Percentiles rank a stretch among this genome's conserved stretches.
Evolutionary conservation across 2,888 invertebrate genomes (phyloP).

Genomic region (Erebia palarica): DNA sequence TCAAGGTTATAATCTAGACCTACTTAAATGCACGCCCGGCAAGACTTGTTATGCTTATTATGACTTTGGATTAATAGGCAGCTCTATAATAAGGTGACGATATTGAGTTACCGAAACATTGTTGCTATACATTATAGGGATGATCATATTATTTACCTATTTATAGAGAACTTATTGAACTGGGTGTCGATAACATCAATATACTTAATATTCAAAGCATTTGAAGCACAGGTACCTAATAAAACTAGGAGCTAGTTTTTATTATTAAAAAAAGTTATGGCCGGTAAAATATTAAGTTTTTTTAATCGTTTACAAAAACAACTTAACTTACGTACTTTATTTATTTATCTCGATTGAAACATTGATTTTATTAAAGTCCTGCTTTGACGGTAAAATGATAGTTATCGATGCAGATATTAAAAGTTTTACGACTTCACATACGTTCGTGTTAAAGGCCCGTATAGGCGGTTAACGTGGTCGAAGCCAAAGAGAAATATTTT

Average conservation of each 20-base stretch:
- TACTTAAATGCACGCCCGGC: conserved; percentile 36
- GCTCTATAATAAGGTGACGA: conserved; percentile 36
- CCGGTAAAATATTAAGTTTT: too few relatives aligned
- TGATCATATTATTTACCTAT: not conserved
- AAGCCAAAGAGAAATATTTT: not conserved
- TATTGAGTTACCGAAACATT: conserved; percentile 34
- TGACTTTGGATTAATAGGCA: conserved; percentile 37
- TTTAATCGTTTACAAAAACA: too few relatives aligned
- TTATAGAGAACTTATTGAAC: too few relatives aligned
- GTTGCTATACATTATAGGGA: not conserved
- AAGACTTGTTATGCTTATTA: conserved; percentile 32
- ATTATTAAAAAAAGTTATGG: too few relatives aligned
- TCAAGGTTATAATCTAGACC: conserved; percentile 40
- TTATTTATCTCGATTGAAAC: conserved; percentile 21
- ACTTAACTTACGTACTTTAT: too few relatives aligned
- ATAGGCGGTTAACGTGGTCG: conserved; percentile 10
- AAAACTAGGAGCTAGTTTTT: too few relatives aligned
- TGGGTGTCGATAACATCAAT: too few relatives aligned
- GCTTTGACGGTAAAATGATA: conserved; percentile 50
- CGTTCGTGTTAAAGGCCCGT: conserved; percentile 17
- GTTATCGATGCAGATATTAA: conserved; percentile 46
- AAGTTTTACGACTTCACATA: conserved; percentile 53
- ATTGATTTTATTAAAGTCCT: conserved; percentile 47
- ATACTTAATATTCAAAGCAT: too few relatives aligned
- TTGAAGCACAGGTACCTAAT: too few relatives aligned